These are phyloP conservation scores for Lasioglossum pauxillum DNA, from an alignment of 2,888 invertebrate genomes.

Conservation along the genomic window DNA sequence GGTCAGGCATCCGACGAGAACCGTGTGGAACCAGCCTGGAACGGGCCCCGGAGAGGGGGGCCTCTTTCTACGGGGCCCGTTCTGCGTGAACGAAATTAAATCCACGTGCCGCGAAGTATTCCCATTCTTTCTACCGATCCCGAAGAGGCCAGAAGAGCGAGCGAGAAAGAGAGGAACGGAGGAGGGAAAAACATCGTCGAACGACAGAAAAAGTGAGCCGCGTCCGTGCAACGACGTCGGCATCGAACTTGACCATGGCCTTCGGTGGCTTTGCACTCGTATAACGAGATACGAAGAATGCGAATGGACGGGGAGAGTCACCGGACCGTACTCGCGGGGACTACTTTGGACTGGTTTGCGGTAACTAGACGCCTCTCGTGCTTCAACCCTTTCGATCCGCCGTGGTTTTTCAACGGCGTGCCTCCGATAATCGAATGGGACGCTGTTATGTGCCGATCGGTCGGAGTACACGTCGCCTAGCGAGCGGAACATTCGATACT, in stretches of 20 bases:
- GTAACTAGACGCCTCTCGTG: conserved; percentile 60
- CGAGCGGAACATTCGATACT: conserved; percentile 1
- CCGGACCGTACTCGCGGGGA: conserved; percentile 62
- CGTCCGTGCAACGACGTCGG: conserved; percentile 63
- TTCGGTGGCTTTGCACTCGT: conserved; percentile 67
- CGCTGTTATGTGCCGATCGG: background rate
- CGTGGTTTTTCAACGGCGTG: background rate
- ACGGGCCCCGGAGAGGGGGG: background rate
- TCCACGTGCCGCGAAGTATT: conserved; percentile 65
- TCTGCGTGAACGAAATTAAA: conserved; percentile 63
- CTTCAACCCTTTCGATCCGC: background rate
- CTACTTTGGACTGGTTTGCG: conserved; percentile 62
- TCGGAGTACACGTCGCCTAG: background rate
- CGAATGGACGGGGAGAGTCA: conserved; percentile 65
- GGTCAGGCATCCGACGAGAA: conserved; percentile 25
- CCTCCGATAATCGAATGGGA: background rate
- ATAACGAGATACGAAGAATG: conserved; percentile 75
- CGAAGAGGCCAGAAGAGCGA: conserved; percentile 4
- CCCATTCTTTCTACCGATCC: conserved; percentile 44
- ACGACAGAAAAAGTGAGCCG: conserved; percentile 60
- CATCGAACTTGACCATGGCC: conserved; percentile 76
- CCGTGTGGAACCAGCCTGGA: conserved; percentile 19
- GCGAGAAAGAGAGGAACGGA: background rate
- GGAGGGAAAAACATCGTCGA: conserved; percentile 49
- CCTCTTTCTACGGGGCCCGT: conserved; percentile 8